A percentile compares a stretch with the other conserved stretches of the same genome.
phyloP scores from a whole-genome alignment of 2,888 invertebrate species.

The Rhyacophila evoluta region DNA sequence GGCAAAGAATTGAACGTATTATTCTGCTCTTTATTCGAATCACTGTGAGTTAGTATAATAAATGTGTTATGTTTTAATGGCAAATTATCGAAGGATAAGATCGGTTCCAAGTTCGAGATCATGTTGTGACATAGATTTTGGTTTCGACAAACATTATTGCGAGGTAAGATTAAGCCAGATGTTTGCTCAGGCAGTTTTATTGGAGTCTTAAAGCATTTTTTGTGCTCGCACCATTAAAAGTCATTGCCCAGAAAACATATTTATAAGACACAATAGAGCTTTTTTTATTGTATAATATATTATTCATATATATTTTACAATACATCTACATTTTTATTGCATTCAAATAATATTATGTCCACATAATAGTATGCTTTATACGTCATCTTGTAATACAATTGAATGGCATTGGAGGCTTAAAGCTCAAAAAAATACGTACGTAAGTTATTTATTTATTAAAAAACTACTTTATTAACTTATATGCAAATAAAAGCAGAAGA shows the following conservation, averaged over 20 bases:
- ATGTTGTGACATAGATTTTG: conserved; percentile 22
- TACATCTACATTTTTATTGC: too few relatives aligned
- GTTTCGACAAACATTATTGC: not conserved
- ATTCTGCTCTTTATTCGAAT: conserved; percentile 25
- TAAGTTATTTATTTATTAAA: too few relatives aligned
- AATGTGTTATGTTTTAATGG: conserved; percentile 6
- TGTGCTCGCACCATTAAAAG: not conserved
- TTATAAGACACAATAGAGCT: not conserved
- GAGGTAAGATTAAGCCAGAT: not conserved
- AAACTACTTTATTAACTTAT: too few relatives aligned
- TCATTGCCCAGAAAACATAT: conserved; percentile 4
- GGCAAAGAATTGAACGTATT: not conserved
- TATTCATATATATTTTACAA: too few relatives aligned
- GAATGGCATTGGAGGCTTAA: too few relatives aligned
- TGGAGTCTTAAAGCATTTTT: not conserved
- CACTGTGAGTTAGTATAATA: conserved; percentile 15
- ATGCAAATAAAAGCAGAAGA: too few relatives aligned
- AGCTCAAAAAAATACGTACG: too few relatives aligned
- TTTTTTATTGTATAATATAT: not conserved
- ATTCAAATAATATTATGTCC: too few relatives aligned
- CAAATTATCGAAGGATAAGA: conserved; percentile 16
- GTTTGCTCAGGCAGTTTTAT: conserved; percentile 14
- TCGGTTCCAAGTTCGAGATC: conserved; percentile 17
- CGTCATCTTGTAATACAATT: too few relatives aligned
- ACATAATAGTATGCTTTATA: too few relatives aligned